Evolutionary conservation across 2,888 invertebrate species (phyloP).

Genomic region (Bombyx huttoni): DNA sequence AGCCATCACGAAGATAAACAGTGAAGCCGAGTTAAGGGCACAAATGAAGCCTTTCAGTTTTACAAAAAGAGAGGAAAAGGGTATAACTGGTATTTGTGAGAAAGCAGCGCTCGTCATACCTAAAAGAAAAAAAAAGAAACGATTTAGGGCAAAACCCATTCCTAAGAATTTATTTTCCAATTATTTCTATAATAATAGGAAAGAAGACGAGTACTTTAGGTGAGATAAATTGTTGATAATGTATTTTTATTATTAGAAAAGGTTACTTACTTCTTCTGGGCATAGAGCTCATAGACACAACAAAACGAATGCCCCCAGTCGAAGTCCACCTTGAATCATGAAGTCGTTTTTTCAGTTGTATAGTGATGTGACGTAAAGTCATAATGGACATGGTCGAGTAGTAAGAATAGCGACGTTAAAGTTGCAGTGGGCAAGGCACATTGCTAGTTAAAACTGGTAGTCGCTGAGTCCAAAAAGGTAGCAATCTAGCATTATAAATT

Average conservation of each 20-base stretch:
- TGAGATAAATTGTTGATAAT: slow-evolving; percentile 19
- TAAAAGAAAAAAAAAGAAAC: slow-evolving; percentile 59
- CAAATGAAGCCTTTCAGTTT: slow-evolving; percentile 78
- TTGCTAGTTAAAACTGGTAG: too few relatives aligned
- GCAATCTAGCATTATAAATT: too few relatives aligned
- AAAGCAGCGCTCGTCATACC: slow-evolving; percentile 35
- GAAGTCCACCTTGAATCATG: too few relatives aligned
- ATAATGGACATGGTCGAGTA: too few relatives aligned
- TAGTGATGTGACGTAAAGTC: too few relatives aligned
- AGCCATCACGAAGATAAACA: slow-evolving; percentile 71
- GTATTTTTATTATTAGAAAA: not conserved
- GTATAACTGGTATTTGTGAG: slow-evolving; percentile 46
- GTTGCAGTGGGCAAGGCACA: too few relatives aligned
- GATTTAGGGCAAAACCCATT: slow-evolving; percentile 78
- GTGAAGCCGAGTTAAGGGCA: slow-evolving; percentile 74
- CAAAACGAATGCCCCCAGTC: too few relatives aligned
- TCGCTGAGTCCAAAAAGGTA: too few relatives aligned
- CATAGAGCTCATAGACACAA: too few relatives aligned
- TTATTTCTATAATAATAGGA: slow-evolving; percentile 78
- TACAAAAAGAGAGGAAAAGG: slow-evolving; percentile 72
- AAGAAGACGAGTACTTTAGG: slow-evolving; percentile 82
- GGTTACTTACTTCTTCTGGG: not conserved
- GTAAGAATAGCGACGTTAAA: too few relatives aligned
- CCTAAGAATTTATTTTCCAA: slow-evolving; percentile 80
- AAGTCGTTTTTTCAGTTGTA: too few relatives aligned